Evolutionary conservation across 2,113 vertebrate genomes (phyloP), one percentile per base, ranked within the genome.

Genomic region (Dicentrarchus labrax): DNA sequence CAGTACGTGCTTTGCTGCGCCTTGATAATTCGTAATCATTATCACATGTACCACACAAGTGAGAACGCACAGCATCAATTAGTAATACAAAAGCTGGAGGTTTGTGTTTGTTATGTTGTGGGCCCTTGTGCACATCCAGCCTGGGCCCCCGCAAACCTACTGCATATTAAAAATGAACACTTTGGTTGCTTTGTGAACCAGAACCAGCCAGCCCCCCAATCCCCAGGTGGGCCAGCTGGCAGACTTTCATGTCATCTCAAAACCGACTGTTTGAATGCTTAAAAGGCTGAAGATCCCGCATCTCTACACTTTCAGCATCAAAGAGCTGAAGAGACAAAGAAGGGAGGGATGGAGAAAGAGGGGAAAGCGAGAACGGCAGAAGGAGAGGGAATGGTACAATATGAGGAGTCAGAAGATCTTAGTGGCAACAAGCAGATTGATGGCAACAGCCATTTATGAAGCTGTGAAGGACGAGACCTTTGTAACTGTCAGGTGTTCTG

Each of bases 241-340:
- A 68, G n/a, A 36, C 79, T 67, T 86, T 88, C 66, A 76, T 86
- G 81, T 78, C 54, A 59, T 77, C 72, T 65, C 68, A 57, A 86
- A 78, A 85, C 47, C 64, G 51, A 84, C 48, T 70, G 76, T 81
- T 73, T 79, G 74, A 89, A 92, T 90, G 82, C 61, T 77, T 87
- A 83, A 92, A 89, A 86, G 80, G 84, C 71, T 53, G 70, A 88
- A 83, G 87, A 88, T 80, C 76, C 69, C 0, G 11, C 19, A 30
- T 74, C 57, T 82, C 81, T 62, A 74, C 53, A 50, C 78, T 78
- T 72, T n/a, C 66, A 50, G 85, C 76, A 78, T 93, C 88, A 89
- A 89, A 91, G 80, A 59, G 72, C 41, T 6, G 68, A 72, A 51
- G 80, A 86, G 78, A 83, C 71, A 85, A 66, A 90, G 86, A 59